Evolutionary conservation across 2,113 vertebrate genomes (phyloP).

Genomic region (Calonectris borealis): DNA sequence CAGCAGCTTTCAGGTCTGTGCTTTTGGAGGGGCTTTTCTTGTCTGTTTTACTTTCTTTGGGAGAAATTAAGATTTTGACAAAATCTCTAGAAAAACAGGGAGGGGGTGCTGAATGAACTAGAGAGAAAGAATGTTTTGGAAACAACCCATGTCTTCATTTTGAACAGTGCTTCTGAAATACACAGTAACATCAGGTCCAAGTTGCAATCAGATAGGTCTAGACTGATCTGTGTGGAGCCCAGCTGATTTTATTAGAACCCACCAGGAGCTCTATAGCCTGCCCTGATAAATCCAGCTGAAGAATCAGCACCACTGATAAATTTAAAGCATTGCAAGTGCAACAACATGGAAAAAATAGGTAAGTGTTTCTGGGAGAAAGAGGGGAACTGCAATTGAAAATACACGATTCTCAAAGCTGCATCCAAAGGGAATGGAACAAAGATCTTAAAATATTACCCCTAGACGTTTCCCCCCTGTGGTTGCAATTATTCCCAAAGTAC

Average conservation of each 20-base stretch:
- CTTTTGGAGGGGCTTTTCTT: neutral
- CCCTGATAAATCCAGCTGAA: neutral
- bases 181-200: neutral
- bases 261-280: neutral
- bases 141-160: neutral
- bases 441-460: slow-evolving; percentile 13
- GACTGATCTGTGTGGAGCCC: neutral
- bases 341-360: neutral
- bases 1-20: neutral
- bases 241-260: neutral
- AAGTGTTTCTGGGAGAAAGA: neutral
- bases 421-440: neutral
- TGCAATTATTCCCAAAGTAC: slow-evolving; percentile 27
- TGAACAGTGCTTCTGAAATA: neutral
- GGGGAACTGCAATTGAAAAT: neutral
- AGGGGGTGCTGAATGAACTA: neutral
- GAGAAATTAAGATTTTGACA: neutral
- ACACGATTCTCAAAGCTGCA: neutral
- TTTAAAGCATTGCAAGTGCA: neutral
- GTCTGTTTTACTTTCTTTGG: neutral
- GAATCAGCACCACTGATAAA: neutral
- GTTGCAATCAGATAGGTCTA: neutral
- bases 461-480: neutral
- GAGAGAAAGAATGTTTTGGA: neutral
- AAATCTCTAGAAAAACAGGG: neutral